Evolutionary conservation across 1,140 invertebrate genomes (phyloP).

Genomic region (Magallana ariakensis): DNA sequence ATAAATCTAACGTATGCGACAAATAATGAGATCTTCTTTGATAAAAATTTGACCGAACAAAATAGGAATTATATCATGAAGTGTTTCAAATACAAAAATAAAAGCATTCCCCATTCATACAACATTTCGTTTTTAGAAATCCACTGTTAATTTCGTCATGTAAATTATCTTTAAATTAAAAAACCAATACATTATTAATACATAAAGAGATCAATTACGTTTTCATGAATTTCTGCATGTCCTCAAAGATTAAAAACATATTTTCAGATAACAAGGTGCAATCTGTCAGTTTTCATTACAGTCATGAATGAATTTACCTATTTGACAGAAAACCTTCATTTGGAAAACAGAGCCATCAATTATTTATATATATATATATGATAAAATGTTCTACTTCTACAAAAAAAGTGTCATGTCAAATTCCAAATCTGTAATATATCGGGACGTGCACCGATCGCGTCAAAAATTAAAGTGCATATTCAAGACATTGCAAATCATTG

Average conservation of each 20-base stretch:
- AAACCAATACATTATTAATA: neutral
- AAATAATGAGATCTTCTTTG: too few relatives aligned
- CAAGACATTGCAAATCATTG: neutral
- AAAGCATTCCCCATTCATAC: too few relatives aligned
- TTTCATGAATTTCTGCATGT: neutral
- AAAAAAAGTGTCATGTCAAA: slow-evolving; percentile 23
- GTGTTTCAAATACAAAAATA: too few relatives aligned
- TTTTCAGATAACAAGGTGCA: neutral
- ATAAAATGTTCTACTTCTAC: slow-evolving; percentile 13
- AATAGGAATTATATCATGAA: too few relatives aligned
- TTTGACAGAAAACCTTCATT: slow-evolving; percentile 21
- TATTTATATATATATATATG: neutral
- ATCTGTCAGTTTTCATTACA: neutral
- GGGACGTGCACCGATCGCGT: neutral
- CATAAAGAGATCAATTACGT: neutral
- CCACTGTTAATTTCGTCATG: too few relatives aligned
- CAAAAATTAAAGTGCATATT: slow-evolving; percentile 2
- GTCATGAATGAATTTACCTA: slow-evolving; percentile 2
- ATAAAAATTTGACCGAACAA: too few relatives aligned
- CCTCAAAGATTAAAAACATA: neutral
- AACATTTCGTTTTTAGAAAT: too few relatives aligned
- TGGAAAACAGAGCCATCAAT: slow-evolving; percentile 1
- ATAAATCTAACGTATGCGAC: too few relatives aligned
- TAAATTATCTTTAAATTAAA: neutral
- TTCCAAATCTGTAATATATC: slow-evolving; percentile 16